These are phyloP conservation scores for Xylophagus ater DNA, from an alignment of 2,888 invertebrate genomes.

Conservation along the genomic window DNA sequence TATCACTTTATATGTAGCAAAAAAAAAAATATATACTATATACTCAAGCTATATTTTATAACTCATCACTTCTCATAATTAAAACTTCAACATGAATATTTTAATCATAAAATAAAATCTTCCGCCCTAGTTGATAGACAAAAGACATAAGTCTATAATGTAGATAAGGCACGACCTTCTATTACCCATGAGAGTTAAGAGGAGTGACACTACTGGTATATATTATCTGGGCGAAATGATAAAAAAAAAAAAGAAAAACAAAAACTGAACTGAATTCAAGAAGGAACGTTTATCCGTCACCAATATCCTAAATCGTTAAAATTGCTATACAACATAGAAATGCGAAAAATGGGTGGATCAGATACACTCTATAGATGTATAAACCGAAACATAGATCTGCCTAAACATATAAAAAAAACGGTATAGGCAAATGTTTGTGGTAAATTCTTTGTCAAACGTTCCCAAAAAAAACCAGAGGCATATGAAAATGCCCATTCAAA, in stretches of 20 bases:
- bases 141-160: constrained; percentile 13
- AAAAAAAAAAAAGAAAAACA: too few relatives aligned
- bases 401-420: too few relatives aligned
- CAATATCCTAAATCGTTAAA: neutral
- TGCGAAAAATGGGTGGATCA: too few relatives aligned
- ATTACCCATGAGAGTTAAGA: constrained; percentile 12
- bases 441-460: neutral
- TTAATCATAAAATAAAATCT: constrained; percentile 18
- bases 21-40: too few relatives aligned
- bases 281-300: neutral
- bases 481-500: constrained; percentile 12
- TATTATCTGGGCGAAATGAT: neutral
- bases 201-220: neutral
- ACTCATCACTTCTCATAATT: constrained; percentile 12
- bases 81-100: constrained; percentile 16
- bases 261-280: neutral
- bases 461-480: constrained; percentile 7
- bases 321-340: too few relatives aligned
- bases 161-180: constrained; percentile 16
- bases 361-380: too few relatives aligned
- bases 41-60: too few relatives aligned
- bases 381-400: too few relatives aligned
- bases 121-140: constrained; percentile 15
- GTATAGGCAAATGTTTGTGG: too few relatives aligned
- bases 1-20: too few relatives aligned